These are phyloP conservation scores for Aphrophora alni DNA, from an alignment of 2,888 invertebrate species.

Conservation along the genomic window DNA sequence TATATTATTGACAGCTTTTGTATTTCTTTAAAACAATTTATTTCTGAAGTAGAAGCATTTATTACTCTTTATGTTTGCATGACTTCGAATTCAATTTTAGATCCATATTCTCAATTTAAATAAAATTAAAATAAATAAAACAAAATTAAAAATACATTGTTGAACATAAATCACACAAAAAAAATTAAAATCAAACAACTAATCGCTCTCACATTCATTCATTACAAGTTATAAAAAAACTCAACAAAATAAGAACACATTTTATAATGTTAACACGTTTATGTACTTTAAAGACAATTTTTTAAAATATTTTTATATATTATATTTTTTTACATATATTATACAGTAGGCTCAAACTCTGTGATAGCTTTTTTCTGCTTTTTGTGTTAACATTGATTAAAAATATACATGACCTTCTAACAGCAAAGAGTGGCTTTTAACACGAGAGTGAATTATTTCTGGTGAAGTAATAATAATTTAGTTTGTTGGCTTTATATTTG, in stretches of 20 bases:
- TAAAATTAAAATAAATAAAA: not conserved
- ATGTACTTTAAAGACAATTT: not conserved
- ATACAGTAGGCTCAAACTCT: not conserved
- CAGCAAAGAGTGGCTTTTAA: slow-evolving; percentile 2
- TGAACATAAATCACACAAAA: not conserved
- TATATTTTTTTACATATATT: not conserved
- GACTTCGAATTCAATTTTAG: not conserved
- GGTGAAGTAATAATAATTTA: not conserved
- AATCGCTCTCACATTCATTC: not conserved
- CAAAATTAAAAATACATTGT: not conserved
- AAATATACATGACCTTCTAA: not conserved
- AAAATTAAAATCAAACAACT: not conserved
- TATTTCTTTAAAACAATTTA: not conserved
- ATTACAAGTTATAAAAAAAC: not conserved
- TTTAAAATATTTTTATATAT: not conserved
- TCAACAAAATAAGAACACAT: not conserved
- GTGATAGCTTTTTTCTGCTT: slow-evolving; percentile 3
- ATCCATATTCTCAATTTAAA: too few relatives aligned
- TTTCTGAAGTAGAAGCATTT: not conserved
- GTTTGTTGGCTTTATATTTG: not conserved
- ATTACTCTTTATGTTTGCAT: not conserved
- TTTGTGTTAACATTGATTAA: not conserved
- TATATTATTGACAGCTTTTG: not conserved
- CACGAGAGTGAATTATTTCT: not conserved
- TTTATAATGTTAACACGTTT: not conserved